These are phyloP conservation scores for Phataginus tetradactyla DNA, from an alignment of 2,797 vertebrate species.

Conservation along the genomic window DNA sequence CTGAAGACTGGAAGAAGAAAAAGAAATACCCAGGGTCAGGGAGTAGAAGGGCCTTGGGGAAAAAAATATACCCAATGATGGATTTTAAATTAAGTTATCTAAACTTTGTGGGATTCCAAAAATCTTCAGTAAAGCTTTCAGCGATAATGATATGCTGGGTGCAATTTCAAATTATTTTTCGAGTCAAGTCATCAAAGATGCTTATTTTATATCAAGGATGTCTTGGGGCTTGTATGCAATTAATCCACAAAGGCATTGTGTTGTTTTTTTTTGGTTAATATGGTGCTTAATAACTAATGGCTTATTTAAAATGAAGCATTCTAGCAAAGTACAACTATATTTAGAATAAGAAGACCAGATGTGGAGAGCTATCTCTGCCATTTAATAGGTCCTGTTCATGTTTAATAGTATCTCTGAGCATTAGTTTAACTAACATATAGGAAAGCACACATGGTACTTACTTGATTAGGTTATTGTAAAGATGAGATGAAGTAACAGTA, in stretches of 20 bases:
- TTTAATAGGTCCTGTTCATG: background rate
- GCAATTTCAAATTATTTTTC: background rate
- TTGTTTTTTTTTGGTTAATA: background rate
- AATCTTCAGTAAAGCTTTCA: background rate
- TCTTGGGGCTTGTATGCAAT: background rate
- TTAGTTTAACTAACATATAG: background rate
- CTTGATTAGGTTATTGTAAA: background rate
- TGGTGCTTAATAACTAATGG: background rate
- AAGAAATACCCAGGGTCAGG: background rate
- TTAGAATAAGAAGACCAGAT: background rate
- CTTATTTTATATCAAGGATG: background rate
- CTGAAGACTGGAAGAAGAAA: background rate
- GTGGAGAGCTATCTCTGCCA: background rate
- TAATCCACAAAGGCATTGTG: background rate
- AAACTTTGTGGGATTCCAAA: background rate
- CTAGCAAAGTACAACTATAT: background rate
- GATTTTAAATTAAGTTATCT: background rate
- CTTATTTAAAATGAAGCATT: background rate
- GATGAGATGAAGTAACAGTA: background rate
- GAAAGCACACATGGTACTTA: background rate
- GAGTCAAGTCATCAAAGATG: background rate
- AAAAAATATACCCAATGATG: background rate
- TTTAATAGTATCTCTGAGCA: background rate
- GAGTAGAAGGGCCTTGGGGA: background rate
- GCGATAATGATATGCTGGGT: background rate